phyloP scores from a whole-genome alignment of 2,113 vertebrate genomes.

The Rhinogobius similis region DNA sequence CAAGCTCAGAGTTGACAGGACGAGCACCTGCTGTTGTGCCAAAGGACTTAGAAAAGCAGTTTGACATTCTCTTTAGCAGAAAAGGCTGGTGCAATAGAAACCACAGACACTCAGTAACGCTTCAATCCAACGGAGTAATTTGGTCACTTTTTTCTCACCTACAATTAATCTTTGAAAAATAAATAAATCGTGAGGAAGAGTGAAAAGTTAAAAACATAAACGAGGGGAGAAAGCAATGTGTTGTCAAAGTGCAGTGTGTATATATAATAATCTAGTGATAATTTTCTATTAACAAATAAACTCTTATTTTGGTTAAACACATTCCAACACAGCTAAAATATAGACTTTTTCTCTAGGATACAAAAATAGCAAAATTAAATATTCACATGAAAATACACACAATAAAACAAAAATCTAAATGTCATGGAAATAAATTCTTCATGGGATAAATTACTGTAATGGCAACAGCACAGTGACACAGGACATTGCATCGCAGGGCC shows the following conservation, averaged over 20 bases:
- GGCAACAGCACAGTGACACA: conserved; percentile 61
- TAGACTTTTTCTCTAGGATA: conserved; percentile 71
- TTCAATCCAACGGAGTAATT: conserved; percentile 72
- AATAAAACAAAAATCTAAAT: conserved; percentile 29
- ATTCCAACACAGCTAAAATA: conserved; percentile 74
- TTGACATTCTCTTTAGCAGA: conserved; percentile 72
- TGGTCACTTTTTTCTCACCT: conserved; percentile 74
- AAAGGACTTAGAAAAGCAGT: conserved; percentile 67
- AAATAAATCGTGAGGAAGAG: conserved; percentile 70
- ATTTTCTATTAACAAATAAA: conserved; percentile 51
- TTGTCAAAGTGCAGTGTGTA: conserved; percentile 74
- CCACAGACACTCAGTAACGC: conserved; percentile 53
- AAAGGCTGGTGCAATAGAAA: conserved; percentile 75
- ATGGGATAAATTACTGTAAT: conserved; percentile 21
- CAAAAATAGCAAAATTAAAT: conserved; percentile 76
- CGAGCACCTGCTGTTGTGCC: conserved; percentile 66
- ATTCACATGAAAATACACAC: conserved; percentile 30
- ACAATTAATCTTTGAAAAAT: conserved; percentile 69
- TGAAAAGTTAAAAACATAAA: conserved; percentile 55
- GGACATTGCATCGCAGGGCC: conserved; percentile 41
- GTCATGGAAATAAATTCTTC: background rate
- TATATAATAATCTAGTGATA: conserved; percentile 48
- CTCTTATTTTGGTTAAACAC: conserved; percentile 77
- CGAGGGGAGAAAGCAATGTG: conserved; percentile 39
- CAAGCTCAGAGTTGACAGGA: conserved; percentile 59